A percentile compares a stretch with the other conserved stretches of the same genome.
These are phyloP conservation scores for Allygus modestus DNA, from an alignment of 2,888 invertebrate genomes.

Conservation along the genomic window DNA sequence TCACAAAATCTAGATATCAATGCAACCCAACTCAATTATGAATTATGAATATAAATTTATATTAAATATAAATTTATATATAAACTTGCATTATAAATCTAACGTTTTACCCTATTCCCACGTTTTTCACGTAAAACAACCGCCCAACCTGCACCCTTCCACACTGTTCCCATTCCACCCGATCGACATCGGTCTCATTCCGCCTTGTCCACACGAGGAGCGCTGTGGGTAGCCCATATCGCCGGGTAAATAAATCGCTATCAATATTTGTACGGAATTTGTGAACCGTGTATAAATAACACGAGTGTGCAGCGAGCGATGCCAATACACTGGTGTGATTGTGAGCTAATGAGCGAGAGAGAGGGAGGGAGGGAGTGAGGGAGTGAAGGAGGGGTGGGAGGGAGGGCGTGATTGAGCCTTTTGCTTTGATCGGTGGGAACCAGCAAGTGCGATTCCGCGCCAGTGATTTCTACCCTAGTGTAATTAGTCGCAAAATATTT, in stretches of 20 bases:
- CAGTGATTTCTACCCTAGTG: constrained; percentile 52
- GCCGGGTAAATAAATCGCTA: constrained; percentile 32
- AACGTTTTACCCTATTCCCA: too few species aligned
- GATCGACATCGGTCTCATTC: too few species aligned
- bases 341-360: constrained; percentile 40
- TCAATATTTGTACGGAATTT: constrained; percentile 44
- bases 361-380: not conserved
- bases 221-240: constrained; percentile 41
- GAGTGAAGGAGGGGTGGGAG: not conserved
- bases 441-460: constrained; percentile 55
- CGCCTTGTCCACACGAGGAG: too few species aligned
- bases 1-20: too few species aligned
- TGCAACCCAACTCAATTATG: too few species aligned
- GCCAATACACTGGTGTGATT: constrained; percentile 37
- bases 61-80: too few species aligned
- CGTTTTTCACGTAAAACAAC: too few species aligned
- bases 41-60: too few species aligned
- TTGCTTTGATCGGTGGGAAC: constrained; percentile 62
- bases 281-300: constrained; percentile 54
- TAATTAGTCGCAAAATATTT: constrained; percentile 67
- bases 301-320: constrained; percentile 24
- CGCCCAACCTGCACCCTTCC: too few species aligned
- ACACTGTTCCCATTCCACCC: too few species aligned
- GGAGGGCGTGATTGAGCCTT: constrained; percentile 58
- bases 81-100: too few species aligned